Evolutionary conservation across 1,140 invertebrate genomes (phyloP), one percentile per base, ranked within the genome.

Genomic region (Probaryconus sp.): DNA sequence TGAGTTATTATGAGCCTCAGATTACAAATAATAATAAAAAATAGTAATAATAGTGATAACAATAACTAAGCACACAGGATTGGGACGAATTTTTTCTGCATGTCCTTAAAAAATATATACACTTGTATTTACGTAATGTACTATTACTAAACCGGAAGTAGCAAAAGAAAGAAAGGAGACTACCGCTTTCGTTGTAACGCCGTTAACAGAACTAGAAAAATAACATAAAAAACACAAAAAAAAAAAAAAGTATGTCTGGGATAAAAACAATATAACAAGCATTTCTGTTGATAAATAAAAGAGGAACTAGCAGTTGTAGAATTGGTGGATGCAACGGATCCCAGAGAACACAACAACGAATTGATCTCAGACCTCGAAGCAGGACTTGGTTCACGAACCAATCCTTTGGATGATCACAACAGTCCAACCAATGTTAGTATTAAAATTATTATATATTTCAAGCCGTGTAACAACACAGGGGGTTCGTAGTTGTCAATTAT

Each of bases 401-500:
- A 78, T 75, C 74, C 71, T 72, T 76, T 79, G 78, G 85, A 87
- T 20, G 82, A 84, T 71, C 77, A 68, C 76, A 81, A 72, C 70
- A 81, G 78, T 75, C 85, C 82, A 45, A 76, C 74, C 71, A 88
- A 84, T 79, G 87, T 88, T 88, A 88, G 87, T 88, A 87, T 85
- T 78, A 72, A 74, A 73, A 63, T 58, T 76, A 53, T 51, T 61
- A n/a, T 50, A 48, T 71, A 64, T 69, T 53, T 58, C 51, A 70
- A 76, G 53, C 64, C 69, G 50, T 67, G 48, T 73, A n/a, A 74
- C 48, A 38, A 14, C 64, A 37, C 45, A 71, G n/a, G 65, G 60
- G 58, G 48, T 70, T 53, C 51, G 61, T 60, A 67, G 35, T 50
- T 70, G 38, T 70, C 20, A 53, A n/a, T n/a, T n/a, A n/a, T 40